Evolutionary conservation across 2,888 invertebrate species (phyloP).

Genomic region (Cheilosia urbana): DNA sequence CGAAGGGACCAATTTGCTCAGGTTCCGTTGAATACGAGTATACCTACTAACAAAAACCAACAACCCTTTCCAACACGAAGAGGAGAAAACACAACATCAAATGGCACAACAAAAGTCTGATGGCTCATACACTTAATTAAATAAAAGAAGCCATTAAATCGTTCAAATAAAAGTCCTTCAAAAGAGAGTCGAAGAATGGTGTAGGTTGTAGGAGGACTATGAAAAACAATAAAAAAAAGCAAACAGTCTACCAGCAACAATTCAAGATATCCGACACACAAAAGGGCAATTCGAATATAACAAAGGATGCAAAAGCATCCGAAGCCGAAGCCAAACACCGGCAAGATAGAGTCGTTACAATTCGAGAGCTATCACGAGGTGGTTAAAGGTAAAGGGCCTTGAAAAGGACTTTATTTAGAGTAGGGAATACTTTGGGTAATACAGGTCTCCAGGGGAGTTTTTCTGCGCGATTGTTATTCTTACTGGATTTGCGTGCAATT

Average conservation of each 20-base stretch:
- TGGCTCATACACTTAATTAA: slow-evolving; percentile 73
- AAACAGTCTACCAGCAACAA: slow-evolving; percentile 49
- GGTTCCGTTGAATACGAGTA: slow-evolving; percentile 23
- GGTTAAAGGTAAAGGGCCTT: slow-evolving; percentile 33
- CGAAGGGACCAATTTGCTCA: slow-evolving; percentile 34
- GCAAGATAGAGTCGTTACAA: slow-evolving; percentile 51
- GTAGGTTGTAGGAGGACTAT: background rate
- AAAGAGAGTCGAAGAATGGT: slow-evolving; percentile 38
- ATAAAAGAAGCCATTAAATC: slow-evolving; percentile 72
- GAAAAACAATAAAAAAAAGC: slow-evolving; percentile 9
- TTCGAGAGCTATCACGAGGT: slow-evolving; percentile 43
- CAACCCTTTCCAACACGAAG: slow-evolving; percentile 34
- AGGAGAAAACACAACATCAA: slow-evolving; percentile 50
- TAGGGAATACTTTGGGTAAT: slow-evolving; percentile 17
- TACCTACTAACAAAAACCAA: background rate
- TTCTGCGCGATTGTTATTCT: background rate
- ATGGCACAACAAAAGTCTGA: slow-evolving; percentile 65
- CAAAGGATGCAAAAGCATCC: slow-evolving; percentile 49
- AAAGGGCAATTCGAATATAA: slow-evolving; percentile 62
- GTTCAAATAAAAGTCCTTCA: slow-evolving; percentile 70
- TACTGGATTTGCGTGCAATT: background rate
- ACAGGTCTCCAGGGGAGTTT: slow-evolving; percentile 14
- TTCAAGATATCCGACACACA: slow-evolving; percentile 56
- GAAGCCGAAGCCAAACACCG: slow-evolving; percentile 3
- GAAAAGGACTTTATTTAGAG: slow-evolving; percentile 9